Evolutionary conservation across 2,888 invertebrate genomes (phyloP), one percentile per base, ranked within the genome.

Genomic region (Andrena marginata): DNA sequence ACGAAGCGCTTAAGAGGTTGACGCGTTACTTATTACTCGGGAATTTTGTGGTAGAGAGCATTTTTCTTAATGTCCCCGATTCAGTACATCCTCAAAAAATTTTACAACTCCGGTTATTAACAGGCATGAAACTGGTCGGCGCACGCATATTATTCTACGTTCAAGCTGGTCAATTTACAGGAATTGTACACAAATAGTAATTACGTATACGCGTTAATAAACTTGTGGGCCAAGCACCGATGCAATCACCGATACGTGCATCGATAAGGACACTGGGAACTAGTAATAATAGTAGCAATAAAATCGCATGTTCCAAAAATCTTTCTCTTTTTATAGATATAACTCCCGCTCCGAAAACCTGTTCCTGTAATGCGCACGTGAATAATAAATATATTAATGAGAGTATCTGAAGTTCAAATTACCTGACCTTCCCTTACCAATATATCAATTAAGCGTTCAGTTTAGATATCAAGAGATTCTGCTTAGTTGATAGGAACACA

Each of bases 31-130:
- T 73, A 49, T 56, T 69, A 82, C 77, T 84, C 70, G 42, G 64
- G 68, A 89, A 89, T 89, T 85, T 87, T 63, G 78, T 42, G 69
- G 71, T 56, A 70, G 78, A 77, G 80, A 85, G 7, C 77, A 87
- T 89, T 70, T 82, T 77, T 33, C 29, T 49, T 31, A 29, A 2
- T 69, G 16, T 33, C 23, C 6, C 59, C 79, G 51, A 33, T 16
- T 80, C 31, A 79, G 49, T 63, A 54, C 65, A 65, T 62, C 60
- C n/a, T 70, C 74, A 62, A 49, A 78, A 70, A 64, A 54, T 75
- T 75, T 54, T 33, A 26, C 16, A 35, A 35, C 26, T 59, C 16
- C 6, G 67, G 33, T 48, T 67, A 29, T 54, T 64, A 31, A 67
- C 16, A 74, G 65, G 62, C 70, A 67, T 69, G 67, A 71, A 77